Conservation (phyloP, 1,140 invertebrate species). For the Pseudomyrmex cubaensis region DNA sequence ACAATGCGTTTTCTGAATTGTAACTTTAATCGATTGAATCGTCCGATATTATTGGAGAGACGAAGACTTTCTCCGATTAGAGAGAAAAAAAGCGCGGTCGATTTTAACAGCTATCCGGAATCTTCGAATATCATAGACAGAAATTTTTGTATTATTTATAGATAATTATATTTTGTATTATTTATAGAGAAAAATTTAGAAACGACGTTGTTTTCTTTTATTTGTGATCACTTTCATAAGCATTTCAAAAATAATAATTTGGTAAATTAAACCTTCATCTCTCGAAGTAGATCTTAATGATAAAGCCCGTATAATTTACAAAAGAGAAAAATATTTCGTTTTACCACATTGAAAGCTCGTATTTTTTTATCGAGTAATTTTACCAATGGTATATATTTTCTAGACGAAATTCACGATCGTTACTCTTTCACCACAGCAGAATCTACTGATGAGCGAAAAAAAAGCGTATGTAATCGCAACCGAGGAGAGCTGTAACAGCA, state of each 20-base stretch:
- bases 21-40: constrained; percentile 24
- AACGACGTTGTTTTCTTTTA: too few relatives aligned
- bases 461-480: constrained; percentile 12
- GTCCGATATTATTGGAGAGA: neutral
- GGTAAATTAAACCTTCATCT: neutral
- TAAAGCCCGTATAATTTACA: neutral
- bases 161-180: too few relatives aligned
- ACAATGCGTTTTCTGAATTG: neutral
- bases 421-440: constrained; percentile 10
- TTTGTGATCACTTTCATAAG: too few relatives aligned
- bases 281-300: neutral
- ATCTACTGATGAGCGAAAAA: constrained; percentile 21
- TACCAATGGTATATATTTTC: constrained; percentile 12
- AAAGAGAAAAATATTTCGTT: neutral
- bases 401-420: neutral
- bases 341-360: constrained; percentile 4
- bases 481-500: constrained; percentile 50
- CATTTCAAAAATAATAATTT: neutral
- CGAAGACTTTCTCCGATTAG: neutral
- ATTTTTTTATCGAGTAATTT: constrained; percentile 7
- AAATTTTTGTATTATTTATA: neutral
- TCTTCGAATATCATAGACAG: neutral
- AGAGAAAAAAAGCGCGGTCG: neutral
- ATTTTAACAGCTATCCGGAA: neutral
- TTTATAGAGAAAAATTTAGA: too few relatives aligned